Evolutionary conservation across 2,113 vertebrate species (phyloP), one percentile per base, ranked within the genome.

Genomic region (Tupaia tana): DNA sequence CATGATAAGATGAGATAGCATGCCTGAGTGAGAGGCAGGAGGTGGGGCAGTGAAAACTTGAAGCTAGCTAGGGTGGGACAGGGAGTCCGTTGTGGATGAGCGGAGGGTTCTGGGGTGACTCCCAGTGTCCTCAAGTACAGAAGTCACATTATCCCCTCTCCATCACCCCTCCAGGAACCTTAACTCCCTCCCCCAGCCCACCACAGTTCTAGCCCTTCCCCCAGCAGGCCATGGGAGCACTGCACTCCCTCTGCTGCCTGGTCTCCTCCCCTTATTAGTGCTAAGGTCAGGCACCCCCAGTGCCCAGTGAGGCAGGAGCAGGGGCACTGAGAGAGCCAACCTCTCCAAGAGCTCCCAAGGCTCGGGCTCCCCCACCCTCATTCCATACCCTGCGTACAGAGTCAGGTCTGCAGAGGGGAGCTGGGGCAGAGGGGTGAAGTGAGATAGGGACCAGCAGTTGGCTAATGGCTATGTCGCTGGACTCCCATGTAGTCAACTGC

Each of bases 301-400:
- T n/a, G 31, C 24, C 80, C 15, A 6, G 13, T 27, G 69, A 92
- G 75, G n/a, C 63, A 9, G 43, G 59, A 3, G 29, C 69, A 34
- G 18, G 34, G 2, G 2, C 52, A 12, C 78, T 2, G 19, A 52
- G 29, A 31, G 4, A 87, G 52, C 15, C 67, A 19, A 3, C 27
- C 58, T 77, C 31, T 24, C 84, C n/a, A 18, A 27, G 19, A 5
- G 18, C 14, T 81, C 75, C 70, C 25, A 24, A 54, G 56, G 59
- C n/a, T 71, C 82, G 14, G 77, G 25, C 25, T 71, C 18, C 7
- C n/a, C 75, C 2, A 8, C 1, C 29, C 79, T 27, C 12, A 24
- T 3, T 56, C 4, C 6, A 1, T 3, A 14, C 0, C 9, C 64
- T 34, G 0, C 58, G 59, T 6, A 19, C 58, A n/a, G 13, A 84